Percentiles rank a stretch among this genome's conserved stretches.
These are phyloP conservation scores for Flabesymbios commensalis DNA, from an alignment of 2,888 invertebrate species.

Conservation along the genomic window DNA sequence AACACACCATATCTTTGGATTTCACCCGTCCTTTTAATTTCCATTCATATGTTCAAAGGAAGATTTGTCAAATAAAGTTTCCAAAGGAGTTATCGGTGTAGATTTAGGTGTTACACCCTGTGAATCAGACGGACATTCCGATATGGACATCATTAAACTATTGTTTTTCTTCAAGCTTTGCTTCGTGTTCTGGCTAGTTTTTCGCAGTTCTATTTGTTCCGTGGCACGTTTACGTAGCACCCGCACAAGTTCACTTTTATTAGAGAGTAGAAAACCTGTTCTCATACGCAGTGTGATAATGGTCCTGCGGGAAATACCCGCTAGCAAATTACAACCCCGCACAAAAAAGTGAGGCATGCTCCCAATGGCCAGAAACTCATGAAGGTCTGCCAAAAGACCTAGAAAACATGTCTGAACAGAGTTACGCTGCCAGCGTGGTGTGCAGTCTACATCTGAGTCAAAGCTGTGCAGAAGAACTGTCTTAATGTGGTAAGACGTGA, in stretches of 20 bases:
- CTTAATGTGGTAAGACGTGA: slow-evolving; percentile 47
- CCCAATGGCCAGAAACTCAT: slow-evolving; percentile 34
- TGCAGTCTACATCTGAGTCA: slow-evolving; percentile 46
- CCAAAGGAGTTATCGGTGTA: too few relatives aligned
- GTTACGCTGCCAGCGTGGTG: slow-evolving; percentile 49
- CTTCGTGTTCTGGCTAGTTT: too few relatives aligned
- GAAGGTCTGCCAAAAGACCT: slow-evolving; percentile 41
- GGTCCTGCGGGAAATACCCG: slow-evolving; percentile 12
- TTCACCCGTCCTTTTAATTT: too few relatives aligned
- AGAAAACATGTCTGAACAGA: slow-evolving; percentile 43
- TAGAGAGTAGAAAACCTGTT: neutral
- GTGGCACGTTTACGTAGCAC: neutral
- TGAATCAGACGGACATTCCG: too few relatives aligned
- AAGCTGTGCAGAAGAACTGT: slow-evolving; percentile 48
- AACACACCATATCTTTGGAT: too few relatives aligned
- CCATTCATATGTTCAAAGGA: too few relatives aligned
- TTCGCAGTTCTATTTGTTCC: too few relatives aligned
- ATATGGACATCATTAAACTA: too few relatives aligned
- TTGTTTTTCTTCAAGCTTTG: too few relatives aligned
- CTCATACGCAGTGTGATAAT: slow-evolving; percentile 1
- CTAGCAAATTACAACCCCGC: slow-evolving; percentile 42
- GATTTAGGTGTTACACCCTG: too few relatives aligned
- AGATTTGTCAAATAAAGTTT: too few relatives aligned
- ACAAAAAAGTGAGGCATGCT: slow-evolving; percentile 50
- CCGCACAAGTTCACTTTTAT: neutral